A percentile compares a stretch with the other conserved stretches of the same genome.
Conservation (phyloP, 1,140 invertebrate species). For the Atta colombica region DNA sequence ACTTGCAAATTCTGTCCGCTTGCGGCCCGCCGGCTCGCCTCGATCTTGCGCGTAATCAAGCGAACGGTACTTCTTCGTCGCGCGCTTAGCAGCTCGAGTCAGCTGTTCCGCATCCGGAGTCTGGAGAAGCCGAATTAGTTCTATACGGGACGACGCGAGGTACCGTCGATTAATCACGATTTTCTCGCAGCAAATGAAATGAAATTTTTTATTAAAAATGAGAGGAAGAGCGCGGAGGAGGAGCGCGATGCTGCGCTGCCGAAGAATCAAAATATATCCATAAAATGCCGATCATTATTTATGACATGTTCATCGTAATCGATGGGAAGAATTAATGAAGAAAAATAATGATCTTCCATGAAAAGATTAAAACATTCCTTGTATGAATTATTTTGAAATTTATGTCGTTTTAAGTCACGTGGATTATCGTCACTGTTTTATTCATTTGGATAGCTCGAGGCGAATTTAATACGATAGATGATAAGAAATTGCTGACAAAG, state of each 20-base stretch:
- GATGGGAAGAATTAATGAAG: background rate
- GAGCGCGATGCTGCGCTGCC: background rate
- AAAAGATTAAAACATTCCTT: background rate
- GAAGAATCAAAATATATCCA: background rate
- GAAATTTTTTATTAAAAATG: too few species aligned
- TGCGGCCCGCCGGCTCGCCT: conserved; percentile 32
- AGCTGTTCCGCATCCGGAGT: conserved; percentile 11
- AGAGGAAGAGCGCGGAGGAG: background rate
- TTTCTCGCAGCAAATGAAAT: background rate
- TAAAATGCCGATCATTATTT: background rate
- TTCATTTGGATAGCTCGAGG: background rate
- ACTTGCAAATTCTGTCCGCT: conserved; percentile 67
- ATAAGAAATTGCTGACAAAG: background rate
- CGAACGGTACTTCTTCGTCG: conserved; percentile 18
- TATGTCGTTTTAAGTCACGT: background rate
- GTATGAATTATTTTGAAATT: background rate
- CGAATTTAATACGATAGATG: background rate
- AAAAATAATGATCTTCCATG: background rate
- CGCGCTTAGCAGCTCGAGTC: background rate
- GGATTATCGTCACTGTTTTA: background rate
- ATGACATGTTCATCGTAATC: background rate
- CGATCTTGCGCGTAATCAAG: conserved; percentile 39
- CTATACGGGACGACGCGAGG: background rate
- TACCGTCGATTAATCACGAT: background rate
- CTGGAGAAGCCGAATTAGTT: background rate